These are phyloP conservation scores for Ephestia elutella DNA, from an alignment of 1,140 invertebrate species.

Conservation along the genomic window DNA sequence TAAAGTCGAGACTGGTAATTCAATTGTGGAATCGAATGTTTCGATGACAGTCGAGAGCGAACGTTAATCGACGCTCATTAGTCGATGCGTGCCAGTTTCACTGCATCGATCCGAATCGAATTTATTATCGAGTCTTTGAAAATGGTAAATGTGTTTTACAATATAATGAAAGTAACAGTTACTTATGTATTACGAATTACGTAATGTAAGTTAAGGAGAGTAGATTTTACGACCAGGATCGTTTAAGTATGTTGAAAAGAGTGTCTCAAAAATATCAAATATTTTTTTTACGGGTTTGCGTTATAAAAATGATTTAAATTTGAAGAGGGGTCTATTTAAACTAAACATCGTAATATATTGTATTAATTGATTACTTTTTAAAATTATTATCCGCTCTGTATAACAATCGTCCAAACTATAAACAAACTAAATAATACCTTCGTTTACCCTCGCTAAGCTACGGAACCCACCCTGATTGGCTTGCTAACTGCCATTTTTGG, in stretches of 20 bases:
- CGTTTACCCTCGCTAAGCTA: background rate
- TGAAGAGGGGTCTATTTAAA: too few relatives aligned
- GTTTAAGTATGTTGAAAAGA: too few relatives aligned
- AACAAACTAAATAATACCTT: background rate
- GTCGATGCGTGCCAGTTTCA: slow-evolving; percentile 32
- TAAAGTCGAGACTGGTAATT: slow-evolving; percentile 10
- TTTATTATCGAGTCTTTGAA: background rate
- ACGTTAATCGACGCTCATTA: slow-evolving; percentile 50
- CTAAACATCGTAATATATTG: too few relatives aligned
- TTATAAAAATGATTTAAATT: too few relatives aligned
- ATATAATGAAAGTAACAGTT: slow-evolving; percentile 18
- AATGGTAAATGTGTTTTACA: slow-evolving; percentile 16
- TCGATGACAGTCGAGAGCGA: slow-evolving; percentile 46
- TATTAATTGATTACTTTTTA: too few relatives aligned
- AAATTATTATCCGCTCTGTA: background rate
- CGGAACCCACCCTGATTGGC: background rate
- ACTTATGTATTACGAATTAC: slow-evolving; percentile 1
- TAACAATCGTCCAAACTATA: background rate
- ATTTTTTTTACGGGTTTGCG: too few relatives aligned
- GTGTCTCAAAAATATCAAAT: too few relatives aligned
- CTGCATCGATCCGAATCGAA: slow-evolving; percentile 26
- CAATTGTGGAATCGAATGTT: slow-evolving; percentile 37
- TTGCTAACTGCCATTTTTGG: slow-evolving; percentile 16
- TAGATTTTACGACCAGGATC: too few relatives aligned
- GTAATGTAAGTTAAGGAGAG: background rate